Base-by-base conservation (phyloP, 2,113 vertebrate genomes). In the Bubo bubo region DNA sequence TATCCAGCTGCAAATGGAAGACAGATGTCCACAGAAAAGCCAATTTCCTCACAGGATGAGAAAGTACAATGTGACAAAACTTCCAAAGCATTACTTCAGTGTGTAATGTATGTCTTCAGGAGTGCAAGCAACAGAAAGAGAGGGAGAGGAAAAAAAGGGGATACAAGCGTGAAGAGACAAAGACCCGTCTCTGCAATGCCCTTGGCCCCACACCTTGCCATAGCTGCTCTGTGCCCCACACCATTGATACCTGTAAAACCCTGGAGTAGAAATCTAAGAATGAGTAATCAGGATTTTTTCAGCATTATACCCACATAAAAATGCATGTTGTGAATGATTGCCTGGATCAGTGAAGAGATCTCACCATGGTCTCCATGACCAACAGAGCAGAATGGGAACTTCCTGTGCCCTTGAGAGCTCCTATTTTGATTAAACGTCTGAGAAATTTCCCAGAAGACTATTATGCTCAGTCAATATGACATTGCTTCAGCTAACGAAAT, bases 391-490 rank as follows among this genome's bases (percentile, higher is more conserved):
- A 68, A 83, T 5, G 6, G 80, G 27, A 91, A 84, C 89, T 94
- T 86, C 64, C 60, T 49, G 6, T 8, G 4, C 79, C 86, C 67
- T 88, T 60, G 58, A 53, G 84, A 97, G 59, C 71, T 90, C 73
- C 74, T 4, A 19, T 91, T 97, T 97, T 85, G 74, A 95, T 94
- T 94, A 96, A 96, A 97, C 67, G 70, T 92, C 90, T 91, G 43
- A 97, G 89, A 91, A 97, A 96, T 92, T 94, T 96, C 95, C 68
- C 81, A 50, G 74, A 96, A 97, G 89, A 86, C 86, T 85, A 74
- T 97, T 97, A 95, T 5, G 18, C 37, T 95, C 87, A 76, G 90
- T 98, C 96, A 97, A 97, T 84, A 96, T 86, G 95, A 93, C 93
- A 95, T 90, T 92, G 76, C 84, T 96, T 90, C 82, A 93, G 37